A percentile compares a stretch with the other conserved stretches of the same genome.
These are phyloP conservation scores for Himantopus leucocephalus DNA, from an alignment of 2,113 vertebrate genomes.

Conservation along the genomic window DNA sequence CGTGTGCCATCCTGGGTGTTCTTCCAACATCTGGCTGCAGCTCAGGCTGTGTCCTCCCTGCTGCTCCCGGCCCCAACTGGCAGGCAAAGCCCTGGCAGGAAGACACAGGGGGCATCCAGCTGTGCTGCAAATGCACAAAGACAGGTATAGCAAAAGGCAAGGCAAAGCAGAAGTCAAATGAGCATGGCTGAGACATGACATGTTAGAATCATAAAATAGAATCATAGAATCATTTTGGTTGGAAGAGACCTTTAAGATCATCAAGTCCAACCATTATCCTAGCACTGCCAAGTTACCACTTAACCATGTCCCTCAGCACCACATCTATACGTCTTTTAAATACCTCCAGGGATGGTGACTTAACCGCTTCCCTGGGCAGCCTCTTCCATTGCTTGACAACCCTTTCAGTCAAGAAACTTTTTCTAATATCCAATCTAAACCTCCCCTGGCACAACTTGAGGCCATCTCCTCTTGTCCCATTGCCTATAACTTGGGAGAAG, in stretches of 20 bases:
- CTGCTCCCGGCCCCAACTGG: neutral
- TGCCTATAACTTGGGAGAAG: neutral
- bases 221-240: neutral
- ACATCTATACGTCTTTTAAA: neutral
- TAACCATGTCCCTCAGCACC: neutral
- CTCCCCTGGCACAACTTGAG: neutral
- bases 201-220: neutral
- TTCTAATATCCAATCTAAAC: neutral
- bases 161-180: neutral
- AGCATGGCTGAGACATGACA: neutral
- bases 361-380: neutral
- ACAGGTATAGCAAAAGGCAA: neutral
- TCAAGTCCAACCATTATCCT: neutral
- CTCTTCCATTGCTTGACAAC: neutral
- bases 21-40: neutral
- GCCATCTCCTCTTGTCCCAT: neutral
- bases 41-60: accelerated
- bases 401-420: neutral
- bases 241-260: neutral
- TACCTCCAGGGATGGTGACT: neutral
- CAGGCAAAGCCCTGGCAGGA: neutral
- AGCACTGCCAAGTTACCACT: neutral
- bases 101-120: neutral
- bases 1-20: neutral
- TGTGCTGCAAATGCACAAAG: accelerated